Base-by-base conservation (phyloP, 2,113 vertebrate genomes). In the Oceanites oceanicus region DNA sequence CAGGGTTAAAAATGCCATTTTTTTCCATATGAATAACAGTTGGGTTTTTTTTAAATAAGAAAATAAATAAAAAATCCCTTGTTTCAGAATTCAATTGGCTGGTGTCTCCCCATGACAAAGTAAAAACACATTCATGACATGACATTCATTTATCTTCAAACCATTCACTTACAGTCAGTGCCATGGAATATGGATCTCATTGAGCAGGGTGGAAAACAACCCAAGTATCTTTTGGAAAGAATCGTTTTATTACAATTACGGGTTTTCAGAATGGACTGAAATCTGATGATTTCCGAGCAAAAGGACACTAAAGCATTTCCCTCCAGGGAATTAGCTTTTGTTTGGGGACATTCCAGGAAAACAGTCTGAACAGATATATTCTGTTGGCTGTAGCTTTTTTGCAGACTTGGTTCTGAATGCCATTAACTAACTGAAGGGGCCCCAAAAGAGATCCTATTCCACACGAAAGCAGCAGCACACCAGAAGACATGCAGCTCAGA, bases 121-220 rank as follows among this genome's bases (percentile, higher is more conserved):
- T 78, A 82, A 90, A 97, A 97, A 91, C 88, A 97, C 55, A 93
- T 92, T 93, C 85, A 77, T 67, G 79, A 96, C 78, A 77, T 38
- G 56, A 87, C 79, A 91, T 49, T 75, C 52, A 95, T 95, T 95
- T 97, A 83, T 96, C 90, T 95, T 78, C 82, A 78, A 91, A 84
- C 76, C 74, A 75, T 86, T 91, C 45, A 89, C 67, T 94, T 88
- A 22, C 29, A 91, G n/a, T 58, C 67, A 88, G 76, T 94, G 95
- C 94, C 95, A 94, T 6, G 61, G 83, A 97, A 97, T 95, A 97
- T 95, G 92, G 94, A 94, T 97, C 71, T 94, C 90, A 96, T 96
- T 97, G 94, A 96, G 84, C 34, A 73, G 93, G 61, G 47, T 91
- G 71, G 80, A 97, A 97, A 95, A 96, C 62, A 95, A 86, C 49